Base-by-base conservation (phyloP, 2,888 invertebrate genomes). In the Acleris sparsana region DNA sequence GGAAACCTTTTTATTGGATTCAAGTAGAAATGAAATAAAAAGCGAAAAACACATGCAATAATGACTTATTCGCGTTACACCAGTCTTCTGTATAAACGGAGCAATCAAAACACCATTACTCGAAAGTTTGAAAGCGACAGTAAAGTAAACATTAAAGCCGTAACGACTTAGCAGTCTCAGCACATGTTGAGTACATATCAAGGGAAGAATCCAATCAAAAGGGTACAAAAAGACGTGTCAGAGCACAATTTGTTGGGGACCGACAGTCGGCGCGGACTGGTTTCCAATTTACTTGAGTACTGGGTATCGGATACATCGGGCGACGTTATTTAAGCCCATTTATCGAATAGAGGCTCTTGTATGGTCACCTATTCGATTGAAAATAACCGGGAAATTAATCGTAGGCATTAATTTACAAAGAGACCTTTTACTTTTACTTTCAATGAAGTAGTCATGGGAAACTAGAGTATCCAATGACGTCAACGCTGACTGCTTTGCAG, bases 151-250 rank as follows among this genome's bases (percentile, higher is more conserved):
- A 48, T 53, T 64, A 64, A 64, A 64, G 43, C 53, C 49, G 53
- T 60, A 64, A 64, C 59, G 59, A 60, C 48, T 20, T 25, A n/a
- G 17, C 33, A 3, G 29, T 46, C 57, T 57, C 5, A 46, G 46
- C 59, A 53, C 59, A 55, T 53, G 59, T 60, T 53, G 53, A 59
- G 48, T 53, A 49, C 64, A 64, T n/a, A 59, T 64, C 59, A 29
- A 53, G 63, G 63, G 64, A 64, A 49, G 64, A 64, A 60, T 64
- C 59, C 64, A 64, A 60, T 64, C 49, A 53, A 53, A 53, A 49
- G 53, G 39, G 53, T 56, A 18, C 57, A 60, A 63, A 59, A 64
- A 13, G 53, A 58, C 46, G 22, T 56, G 39, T 49, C 49, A 18
- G 7, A 18, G 20, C 61, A 29, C 43, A 63, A 63, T 44, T 57